phyloP scores from a whole-genome alignment of 2,113 vertebrate species.

The Pagrus major region DNA sequence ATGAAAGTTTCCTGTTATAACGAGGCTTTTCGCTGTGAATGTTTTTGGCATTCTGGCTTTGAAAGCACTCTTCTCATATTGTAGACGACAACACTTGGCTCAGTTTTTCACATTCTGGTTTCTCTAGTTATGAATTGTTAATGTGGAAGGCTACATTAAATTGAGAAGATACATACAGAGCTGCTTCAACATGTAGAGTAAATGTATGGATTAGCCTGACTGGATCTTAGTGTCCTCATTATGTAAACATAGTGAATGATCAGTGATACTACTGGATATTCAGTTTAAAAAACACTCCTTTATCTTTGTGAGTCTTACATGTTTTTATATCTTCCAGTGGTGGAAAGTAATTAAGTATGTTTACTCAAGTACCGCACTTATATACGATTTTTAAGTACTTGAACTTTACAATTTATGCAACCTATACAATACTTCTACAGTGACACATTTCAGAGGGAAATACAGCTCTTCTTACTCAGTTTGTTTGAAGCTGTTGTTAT shows the following conservation, averaged over 20 bases:
- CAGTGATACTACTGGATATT: neutral
- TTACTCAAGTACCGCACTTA: neutral
- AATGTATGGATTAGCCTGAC: neutral
- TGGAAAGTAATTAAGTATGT: neutral
- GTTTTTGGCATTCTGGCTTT: constrained; percentile 14
- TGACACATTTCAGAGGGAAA: too few species aligned
- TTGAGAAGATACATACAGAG: neutral
- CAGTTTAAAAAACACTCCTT: neutral
- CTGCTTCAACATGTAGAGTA: neutral
- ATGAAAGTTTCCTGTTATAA: constrained; percentile 42
- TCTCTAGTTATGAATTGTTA: constrained; percentile 6
- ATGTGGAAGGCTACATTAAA: neutral
- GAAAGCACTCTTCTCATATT: constrained; percentile 13
- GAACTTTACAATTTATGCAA: too few species aligned
- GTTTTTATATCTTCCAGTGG: neutral
- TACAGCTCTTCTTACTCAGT: too few species aligned
- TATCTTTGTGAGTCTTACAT: neutral
- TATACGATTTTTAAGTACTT: neutral
- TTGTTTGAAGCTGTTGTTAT: neutral
- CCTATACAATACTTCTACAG: neutral
- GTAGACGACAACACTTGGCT: constrained; percentile 26
- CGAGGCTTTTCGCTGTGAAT: constrained; percentile 6
- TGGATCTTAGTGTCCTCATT: neutral
- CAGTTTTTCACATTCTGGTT: neutral
- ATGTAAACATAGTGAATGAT: neutral